Conservation (phyloP, 2,797 vertebrate genomes). For the Urocyon cinereoargenteus region DNA sequence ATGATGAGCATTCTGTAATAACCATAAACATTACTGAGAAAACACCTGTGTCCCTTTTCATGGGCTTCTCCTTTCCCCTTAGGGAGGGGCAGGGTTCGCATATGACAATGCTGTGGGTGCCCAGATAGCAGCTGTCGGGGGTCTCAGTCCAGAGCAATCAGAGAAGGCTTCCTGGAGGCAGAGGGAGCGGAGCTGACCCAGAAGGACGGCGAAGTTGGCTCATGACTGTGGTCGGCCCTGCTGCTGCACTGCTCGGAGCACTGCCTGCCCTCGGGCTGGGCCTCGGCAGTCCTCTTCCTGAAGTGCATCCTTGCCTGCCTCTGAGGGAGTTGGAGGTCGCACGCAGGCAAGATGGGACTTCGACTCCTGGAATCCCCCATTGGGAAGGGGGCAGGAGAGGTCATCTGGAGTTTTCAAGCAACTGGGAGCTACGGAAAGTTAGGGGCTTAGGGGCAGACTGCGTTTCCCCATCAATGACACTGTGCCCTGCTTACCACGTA, state of each 20-base stretch:
- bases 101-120: not conserved
- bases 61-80: not conserved
- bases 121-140: not conserved
- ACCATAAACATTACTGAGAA: not conserved
- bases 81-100: not conserved
- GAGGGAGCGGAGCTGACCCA: not conserved
- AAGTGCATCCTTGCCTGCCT: not conserved
- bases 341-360: not conserved
- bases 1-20: not conserved
- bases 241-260: not conserved
- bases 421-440: not conserved
- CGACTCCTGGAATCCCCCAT: not conserved
- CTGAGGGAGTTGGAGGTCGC: not conserved
- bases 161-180: slow-evolving; percentile 40
- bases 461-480: not conserved
- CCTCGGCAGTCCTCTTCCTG: not conserved
- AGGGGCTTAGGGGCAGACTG: slow-evolving; percentile 28
- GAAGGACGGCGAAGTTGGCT: not conserved
- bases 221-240: not conserved
- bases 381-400: not conserved
- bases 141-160: not conserved
- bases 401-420: not conserved
- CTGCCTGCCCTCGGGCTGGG: not conserved
- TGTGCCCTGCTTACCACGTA: not conserved
- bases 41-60: not conserved